Conservation (phyloP, 2,113 vertebrate species). For the Tragelaphus imberbis region DNA sequence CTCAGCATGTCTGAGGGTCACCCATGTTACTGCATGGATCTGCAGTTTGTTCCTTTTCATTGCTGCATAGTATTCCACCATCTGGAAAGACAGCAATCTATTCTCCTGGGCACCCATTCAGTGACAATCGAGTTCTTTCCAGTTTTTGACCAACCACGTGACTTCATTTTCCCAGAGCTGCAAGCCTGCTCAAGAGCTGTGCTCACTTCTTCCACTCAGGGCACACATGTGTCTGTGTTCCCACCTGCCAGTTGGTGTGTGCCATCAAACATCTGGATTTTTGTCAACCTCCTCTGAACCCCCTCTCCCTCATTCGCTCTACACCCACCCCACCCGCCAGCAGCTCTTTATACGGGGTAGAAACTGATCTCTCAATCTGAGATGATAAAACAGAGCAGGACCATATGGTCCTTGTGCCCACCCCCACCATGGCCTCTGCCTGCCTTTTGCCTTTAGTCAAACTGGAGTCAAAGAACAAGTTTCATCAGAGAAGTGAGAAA, state of each 20-base stretch:
- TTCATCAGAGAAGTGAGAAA: background rate
- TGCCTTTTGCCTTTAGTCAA: background rate
- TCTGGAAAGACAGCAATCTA: background rate
- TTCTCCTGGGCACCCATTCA: background rate
- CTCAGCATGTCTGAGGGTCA: background rate
- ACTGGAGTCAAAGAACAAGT: background rate
- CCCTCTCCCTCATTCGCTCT: background rate
- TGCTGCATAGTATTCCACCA: background rate
- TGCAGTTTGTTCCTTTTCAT: background rate
- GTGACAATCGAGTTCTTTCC: background rate
- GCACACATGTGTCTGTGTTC: background rate
- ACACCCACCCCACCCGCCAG: background rate
- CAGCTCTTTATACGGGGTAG: background rate
- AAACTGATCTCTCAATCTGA: background rate
- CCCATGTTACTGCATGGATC: fast-evolving
- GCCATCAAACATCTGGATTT: background rate
- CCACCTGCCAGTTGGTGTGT: background rate
- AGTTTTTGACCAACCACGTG: background rate
- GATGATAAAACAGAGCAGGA: background rate
- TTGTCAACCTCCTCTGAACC: background rate
- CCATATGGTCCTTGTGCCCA: background rate
- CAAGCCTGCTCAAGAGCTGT: background rate
- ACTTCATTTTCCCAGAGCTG: too few species aligned
- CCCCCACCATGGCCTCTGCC: background rate
- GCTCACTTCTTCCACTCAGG: background rate